Evolutionary conservation across 2,888 invertebrate genomes (phyloP), one percentile per base, ranked within the genome.

Genomic region (Oxyscelio sp.): DNA sequence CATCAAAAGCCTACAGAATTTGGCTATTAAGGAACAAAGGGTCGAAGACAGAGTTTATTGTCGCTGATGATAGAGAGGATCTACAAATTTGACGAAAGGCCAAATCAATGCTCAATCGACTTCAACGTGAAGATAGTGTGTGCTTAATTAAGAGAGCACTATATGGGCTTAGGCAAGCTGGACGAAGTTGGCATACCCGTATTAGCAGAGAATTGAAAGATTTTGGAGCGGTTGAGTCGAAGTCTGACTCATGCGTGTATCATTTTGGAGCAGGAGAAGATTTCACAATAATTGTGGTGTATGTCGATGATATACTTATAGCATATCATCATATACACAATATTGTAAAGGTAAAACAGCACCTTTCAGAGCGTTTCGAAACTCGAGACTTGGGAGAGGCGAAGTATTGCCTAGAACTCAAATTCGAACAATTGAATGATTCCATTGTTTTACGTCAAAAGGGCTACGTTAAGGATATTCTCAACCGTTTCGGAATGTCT

Each of bases 281-380:
- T 19, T 17, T 83, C n/a, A 78, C 81, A 1, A 21, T 88, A 9
- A 85, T 90, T n/a, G 77, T 77, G n/a, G 77, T 88, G 2, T 90
- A 89, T 59, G 90, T 90, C 4, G 88, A 91, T 45, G 89, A 91
- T 38, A 87, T 90, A 17, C 24, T 90, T 9, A 59, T 89, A 11
- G 73, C 71, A 6, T 89, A 85, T 6, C 74, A 56, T 21, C 56
- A 85, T 77, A 4, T 24, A n/a, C 34, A 59, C 15, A 61, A 43
- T 15, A 78, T 87, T 17, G 48, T 61, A 4, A 22, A 52, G 48
- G 34, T 87, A 4, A 61, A 52, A 22, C 61, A 58, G 48, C n/a
- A 43, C 66, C 68, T 78, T 24, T 82, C 75, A 19, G 66, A 52
- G 31, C 56, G 68, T 59, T 88, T 82, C 45, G 75, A 82, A 21